Evolutionary conservation across 2,797 vertebrate species (phyloP).

Genomic region (Knipowitschia caucasica): DNA sequence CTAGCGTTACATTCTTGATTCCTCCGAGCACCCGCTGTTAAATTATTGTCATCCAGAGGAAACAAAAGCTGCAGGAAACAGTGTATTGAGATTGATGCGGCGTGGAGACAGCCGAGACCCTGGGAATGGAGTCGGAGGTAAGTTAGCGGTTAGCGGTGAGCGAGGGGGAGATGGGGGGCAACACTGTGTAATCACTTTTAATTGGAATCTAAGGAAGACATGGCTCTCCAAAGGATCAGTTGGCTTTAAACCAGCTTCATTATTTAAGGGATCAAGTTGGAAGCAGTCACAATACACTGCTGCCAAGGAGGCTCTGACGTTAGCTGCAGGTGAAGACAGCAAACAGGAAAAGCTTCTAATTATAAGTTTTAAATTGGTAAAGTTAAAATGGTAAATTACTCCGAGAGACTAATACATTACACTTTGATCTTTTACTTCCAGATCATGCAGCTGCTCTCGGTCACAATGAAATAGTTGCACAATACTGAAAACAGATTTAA

Average conservation of each 20-base stretch:
- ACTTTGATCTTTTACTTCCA: too few relatives aligned
- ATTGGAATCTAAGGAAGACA: conserved; percentile 69
- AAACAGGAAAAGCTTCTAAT: conserved; percentile 7
- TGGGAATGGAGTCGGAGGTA: conserved; percentile 54
- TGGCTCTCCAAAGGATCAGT: conserved; percentile 56
- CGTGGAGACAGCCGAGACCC: conserved; percentile 64
- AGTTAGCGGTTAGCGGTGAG: conserved; percentile 10
- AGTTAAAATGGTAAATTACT: too few relatives aligned
- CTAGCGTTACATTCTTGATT: conserved; percentile 11
- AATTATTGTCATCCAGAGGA: conserved; percentile 29
- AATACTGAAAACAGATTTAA: too few relatives aligned
- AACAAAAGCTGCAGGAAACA: conserved; percentile 31
- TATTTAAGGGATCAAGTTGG: conserved; percentile 67
- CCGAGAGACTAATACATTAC: too few relatives aligned
- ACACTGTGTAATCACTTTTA: conserved; percentile 65
- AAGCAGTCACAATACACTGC: conserved; percentile 34
- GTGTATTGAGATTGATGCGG: conserved; percentile 54
- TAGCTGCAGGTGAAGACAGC: conserved; percentile 14
- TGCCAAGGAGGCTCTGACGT: conserved; percentile 30
- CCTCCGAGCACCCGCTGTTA: conserved; percentile 25
- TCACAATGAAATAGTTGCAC: too few relatives aligned
- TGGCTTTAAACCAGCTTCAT: conserved; percentile 66
- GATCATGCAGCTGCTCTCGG: too few relatives aligned
- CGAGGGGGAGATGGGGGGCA: conserved; percentile 50
- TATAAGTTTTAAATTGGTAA: too few relatives aligned